A percentile compares a stretch with the other conserved stretches of the same genome.
These are phyloP conservation scores for Cyanoliseus patagonus DNA, from an alignment of 2,113 vertebrate genomes.

Conservation along the genomic window DNA sequence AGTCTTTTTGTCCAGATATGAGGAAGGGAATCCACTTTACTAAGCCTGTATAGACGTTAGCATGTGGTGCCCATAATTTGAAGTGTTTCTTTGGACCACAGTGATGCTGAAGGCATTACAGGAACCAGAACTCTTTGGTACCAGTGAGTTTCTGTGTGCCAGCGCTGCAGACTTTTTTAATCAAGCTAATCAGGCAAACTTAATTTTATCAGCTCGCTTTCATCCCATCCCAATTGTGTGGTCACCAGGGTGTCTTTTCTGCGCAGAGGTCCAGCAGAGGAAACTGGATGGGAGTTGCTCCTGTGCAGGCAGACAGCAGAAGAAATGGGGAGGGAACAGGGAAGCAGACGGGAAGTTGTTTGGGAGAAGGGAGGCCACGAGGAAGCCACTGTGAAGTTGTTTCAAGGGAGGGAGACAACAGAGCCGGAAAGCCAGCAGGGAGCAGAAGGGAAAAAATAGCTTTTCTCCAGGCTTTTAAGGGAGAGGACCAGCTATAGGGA, in stretches of 20 bases:
- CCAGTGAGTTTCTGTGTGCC: not conserved
- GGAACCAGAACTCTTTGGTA: not conserved
- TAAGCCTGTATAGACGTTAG: not conserved
- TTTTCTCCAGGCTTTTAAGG: conserved; percentile 46
- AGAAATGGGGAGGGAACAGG: conserved; percentile 42
- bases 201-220: not conserved
- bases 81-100: not conserved
- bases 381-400: conserved; percentile 62
- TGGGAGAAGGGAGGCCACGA: conserved; percentile 57
- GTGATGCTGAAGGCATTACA: not conserved
- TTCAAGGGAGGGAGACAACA: conserved; percentile 57
- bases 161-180: not conserved
- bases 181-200: not conserved
- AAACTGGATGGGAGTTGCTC: conserved; percentile 47
- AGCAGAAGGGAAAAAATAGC: conserved; percentile 62
- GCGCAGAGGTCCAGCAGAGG: conserved; percentile 17
- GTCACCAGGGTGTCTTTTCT: not conserved
- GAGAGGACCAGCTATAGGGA: not conserved
- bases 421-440: conserved; percentile 62
- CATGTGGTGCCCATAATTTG: not conserved
- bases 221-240: not conserved
- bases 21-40: not conserved
- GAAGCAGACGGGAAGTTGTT: conserved; percentile 61
- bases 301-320: conserved; percentile 20
- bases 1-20: not conserved